phyloP scores from a whole-genome alignment of 1,140 invertebrate genomes.

The Drosophila lacteicornis region DNA sequence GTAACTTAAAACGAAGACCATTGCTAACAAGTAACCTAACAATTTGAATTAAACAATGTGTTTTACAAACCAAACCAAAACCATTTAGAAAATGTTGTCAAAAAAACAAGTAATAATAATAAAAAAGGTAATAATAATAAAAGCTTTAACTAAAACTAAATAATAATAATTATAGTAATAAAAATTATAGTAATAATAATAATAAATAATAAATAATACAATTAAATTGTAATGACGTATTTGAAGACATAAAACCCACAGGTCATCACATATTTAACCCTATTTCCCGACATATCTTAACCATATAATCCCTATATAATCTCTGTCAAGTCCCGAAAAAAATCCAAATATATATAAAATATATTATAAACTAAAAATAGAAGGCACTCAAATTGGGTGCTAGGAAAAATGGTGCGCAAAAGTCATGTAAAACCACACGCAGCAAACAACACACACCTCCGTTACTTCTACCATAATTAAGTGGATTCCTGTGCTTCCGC shows the following conservation, averaged over 20 bases:
- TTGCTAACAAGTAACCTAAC: not conserved
- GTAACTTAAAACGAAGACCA: not conserved
- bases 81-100: too few species aligned
- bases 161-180: too few species aligned
- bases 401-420: slow-evolving; percentile 77
- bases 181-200: too few species aligned
- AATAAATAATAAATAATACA: too few species aligned
- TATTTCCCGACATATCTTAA: not conserved
- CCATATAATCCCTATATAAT: not conserved
- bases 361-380: slow-evolving; percentile 22
- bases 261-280: not conserved
- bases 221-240: too few species aligned
- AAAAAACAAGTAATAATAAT: not conserved
- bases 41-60: not conserved
- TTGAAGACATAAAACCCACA: not conserved
- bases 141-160: too few species aligned
- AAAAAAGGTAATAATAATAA: too few species aligned
- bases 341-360: not conserved
- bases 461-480: slow-evolving; percentile 84
- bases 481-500: slow-evolving; percentile 74
- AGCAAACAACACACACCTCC: slow-evolving; percentile 84
- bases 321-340: not conserved
- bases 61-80: not conserved
- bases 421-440: slow-evolving; percentile 83
- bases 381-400: slow-evolving; percentile 70